Evolutionary conservation across 2,888 invertebrate genomes (phyloP), one percentile per base, ranked within the genome.

Genomic region (Lochmaea crataegi): DNA sequence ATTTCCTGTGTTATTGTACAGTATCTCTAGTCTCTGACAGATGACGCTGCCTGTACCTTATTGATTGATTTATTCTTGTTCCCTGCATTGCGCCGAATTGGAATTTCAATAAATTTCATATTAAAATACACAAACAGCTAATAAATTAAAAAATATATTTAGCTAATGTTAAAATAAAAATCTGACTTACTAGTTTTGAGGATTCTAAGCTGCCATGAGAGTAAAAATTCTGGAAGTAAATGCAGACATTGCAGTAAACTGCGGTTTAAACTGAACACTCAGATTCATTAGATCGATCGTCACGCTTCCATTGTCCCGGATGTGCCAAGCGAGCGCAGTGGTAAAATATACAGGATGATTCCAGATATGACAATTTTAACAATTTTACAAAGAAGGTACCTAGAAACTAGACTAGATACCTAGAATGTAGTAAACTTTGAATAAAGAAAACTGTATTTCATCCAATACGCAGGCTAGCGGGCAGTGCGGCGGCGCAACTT

Each of bases 221-320:
- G 14, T 60, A 16, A 32, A 2, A 60, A 14, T 53, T 61, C 9
- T 61, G 32, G 41, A 16, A 6, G 26, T 16, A 11, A 14, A 18
- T 63, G 61, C 48, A 64, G 32, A 45, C 72, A 75, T 72, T 68
- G 66, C 69, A 68, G 65, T 72, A 69, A 69, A 42, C 18, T 41
- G 42, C 6, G 61, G 67, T 74, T 68, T 65, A 72, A 72, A 72
- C 70, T 42, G 53, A n/a, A 2, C 61, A 42, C 41, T 69, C 9
- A 56, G 11, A 12, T 38, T 56, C 64, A 26, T 57, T 56, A 26
- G 42, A 64, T 64, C 57, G 64, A 70, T 60, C 41, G 65, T 42
- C 56, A 16, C 56, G 70, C 64, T 57, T 56, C 57, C 64, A 32
- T 63, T 51, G 14, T 45, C 18, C 38, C 45, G 61, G 42, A 10